phyloP scores from a whole-genome alignment of 2,888 invertebrate genomes.

The Stictocephala bisonia region DNA sequence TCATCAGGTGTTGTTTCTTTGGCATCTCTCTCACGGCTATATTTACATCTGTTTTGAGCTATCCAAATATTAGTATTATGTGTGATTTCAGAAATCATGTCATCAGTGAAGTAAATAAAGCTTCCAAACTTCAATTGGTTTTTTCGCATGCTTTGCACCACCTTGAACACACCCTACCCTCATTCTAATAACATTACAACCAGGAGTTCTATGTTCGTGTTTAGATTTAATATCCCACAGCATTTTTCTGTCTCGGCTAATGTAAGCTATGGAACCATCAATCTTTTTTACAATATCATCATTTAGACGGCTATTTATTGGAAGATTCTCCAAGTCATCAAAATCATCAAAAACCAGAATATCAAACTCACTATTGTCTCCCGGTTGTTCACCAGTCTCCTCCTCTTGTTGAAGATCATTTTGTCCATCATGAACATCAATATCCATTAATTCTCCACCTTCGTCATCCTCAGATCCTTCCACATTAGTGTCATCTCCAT shows the following conservation, averaged over 20 bases:
- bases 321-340: neutral
- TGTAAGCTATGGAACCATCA: neutral
- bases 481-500: neutral
- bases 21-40: too few relatives aligned
- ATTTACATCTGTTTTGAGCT: too few relatives aligned
- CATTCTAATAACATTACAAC: neutral
- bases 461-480: neutral
- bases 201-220: conserved; percentile 1
- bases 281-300: conserved; percentile 5
- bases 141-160: too few relatives aligned
- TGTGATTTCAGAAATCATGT: too few relatives aligned
- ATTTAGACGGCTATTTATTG: neutral
- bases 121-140: too few relatives aligned
- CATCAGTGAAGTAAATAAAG: too few relatives aligned
- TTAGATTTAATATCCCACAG: conserved; percentile 1
- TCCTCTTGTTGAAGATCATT: neutral
- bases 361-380: conserved; percentile 3
- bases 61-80: too few relatives aligned
- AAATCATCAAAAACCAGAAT: neutral
- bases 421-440: conserved; percentile 1
- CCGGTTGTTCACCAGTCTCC: neutral
- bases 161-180: too few relatives aligned
- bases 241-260: neutral
- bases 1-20: too few relatives aligned
- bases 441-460: conserved; percentile 1